These are phyloP conservation scores for Muscina levida DNA, from an alignment of 2,888 invertebrate genomes.

Conservation along the genomic window DNA sequence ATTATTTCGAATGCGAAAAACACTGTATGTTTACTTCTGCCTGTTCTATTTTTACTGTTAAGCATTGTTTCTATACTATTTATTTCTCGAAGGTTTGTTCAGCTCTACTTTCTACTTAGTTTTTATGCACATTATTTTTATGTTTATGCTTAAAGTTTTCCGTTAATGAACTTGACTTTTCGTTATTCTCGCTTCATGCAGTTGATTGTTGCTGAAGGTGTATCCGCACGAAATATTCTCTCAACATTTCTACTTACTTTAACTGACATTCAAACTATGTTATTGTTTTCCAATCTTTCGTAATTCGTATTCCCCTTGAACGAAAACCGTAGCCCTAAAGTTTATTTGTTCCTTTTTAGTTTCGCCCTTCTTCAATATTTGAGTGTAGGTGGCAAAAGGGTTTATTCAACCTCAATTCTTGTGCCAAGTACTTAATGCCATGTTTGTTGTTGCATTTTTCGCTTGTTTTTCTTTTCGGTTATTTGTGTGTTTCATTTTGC, in stretches of 20 bases:
- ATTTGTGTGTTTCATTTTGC: constrained; percentile 14
- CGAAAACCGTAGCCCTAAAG: background rate
- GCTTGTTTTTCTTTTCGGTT: constrained; percentile 14
- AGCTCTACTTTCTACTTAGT: constrained; percentile 48
- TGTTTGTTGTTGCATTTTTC: constrained; percentile 5
- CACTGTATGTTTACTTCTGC: background rate
- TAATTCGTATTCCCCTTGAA: constrained; percentile 10
- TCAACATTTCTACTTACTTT: constrained; percentile 9
- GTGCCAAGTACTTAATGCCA: background rate
- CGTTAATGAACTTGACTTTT: constrained; percentile 45
- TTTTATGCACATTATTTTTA: constrained; percentile 18
- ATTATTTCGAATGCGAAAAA: no score
- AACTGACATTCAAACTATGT: constrained; percentile 33
- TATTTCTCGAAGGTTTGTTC: no score
- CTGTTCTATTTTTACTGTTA: background rate
- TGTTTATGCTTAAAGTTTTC: constrained; percentile 37
- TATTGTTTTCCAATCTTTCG: constrained; percentile 59
- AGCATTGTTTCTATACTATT: background rate
- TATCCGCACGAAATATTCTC: constrained; percentile 9
- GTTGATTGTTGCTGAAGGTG: constrained; percentile 24
- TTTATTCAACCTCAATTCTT: constrained; percentile 19
- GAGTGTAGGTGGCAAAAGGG: constrained; percentile 45
- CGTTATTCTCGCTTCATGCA: constrained; percentile 27
- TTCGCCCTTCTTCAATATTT: constrained; percentile 32
- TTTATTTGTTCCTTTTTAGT: constrained; percentile 30